phyloP scores from a whole-genome alignment of 2,888 invertebrate species.

The Papilio gigon region DNA sequence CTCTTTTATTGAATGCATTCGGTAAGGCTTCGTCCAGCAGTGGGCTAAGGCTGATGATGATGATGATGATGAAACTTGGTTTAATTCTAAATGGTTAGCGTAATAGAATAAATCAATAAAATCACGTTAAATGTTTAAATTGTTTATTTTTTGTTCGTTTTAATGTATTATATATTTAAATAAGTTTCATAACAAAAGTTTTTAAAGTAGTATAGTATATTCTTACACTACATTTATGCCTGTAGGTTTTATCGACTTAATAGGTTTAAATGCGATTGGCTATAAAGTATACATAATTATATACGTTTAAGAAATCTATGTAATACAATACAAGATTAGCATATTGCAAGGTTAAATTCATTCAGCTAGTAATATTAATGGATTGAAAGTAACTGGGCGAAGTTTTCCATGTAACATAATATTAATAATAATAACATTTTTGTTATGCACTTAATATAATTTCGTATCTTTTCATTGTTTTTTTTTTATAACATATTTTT shows the following conservation, averaged over 20 bases:
- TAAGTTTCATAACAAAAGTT: slow-evolving; percentile 81
- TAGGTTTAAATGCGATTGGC: slow-evolving; percentile 61
- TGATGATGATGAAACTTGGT: too few species aligned
- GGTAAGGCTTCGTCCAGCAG: too few species aligned
- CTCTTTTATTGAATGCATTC: too few species aligned
- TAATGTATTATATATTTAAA: slow-evolving; percentile 80
- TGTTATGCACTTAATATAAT: slow-evolving; percentile 18
- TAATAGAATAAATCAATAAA: too few species aligned
- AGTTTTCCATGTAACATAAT: neutral
- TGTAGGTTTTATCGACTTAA: slow-evolving; percentile 70
- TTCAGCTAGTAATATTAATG: slow-evolving; percentile 58
- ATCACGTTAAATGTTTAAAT: slow-evolving; percentile 59
- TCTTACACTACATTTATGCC: slow-evolving; percentile 76
- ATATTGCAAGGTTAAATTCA: slow-evolving; percentile 59
- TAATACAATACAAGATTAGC: slow-evolving; percentile 51
- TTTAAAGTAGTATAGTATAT: slow-evolving; percentile 75
- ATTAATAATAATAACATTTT: slow-evolving; percentile 36
- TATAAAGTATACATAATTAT: slow-evolving; percentile 55
- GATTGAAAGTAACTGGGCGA: slow-evolving; percentile 50
- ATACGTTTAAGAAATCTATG: slow-evolving; percentile 53
- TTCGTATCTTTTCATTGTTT: slow-evolving; percentile 2
- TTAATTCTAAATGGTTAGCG: too few species aligned
- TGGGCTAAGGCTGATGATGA: too few species aligned
- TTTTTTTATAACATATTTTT: slow-evolving; percentile 1
- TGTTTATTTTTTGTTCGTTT: slow-evolving; percentile 81